phyloP scores from a whole-genome alignment of 2,797 vertebrate genomes.

The Numenius phaeopus region DNA sequence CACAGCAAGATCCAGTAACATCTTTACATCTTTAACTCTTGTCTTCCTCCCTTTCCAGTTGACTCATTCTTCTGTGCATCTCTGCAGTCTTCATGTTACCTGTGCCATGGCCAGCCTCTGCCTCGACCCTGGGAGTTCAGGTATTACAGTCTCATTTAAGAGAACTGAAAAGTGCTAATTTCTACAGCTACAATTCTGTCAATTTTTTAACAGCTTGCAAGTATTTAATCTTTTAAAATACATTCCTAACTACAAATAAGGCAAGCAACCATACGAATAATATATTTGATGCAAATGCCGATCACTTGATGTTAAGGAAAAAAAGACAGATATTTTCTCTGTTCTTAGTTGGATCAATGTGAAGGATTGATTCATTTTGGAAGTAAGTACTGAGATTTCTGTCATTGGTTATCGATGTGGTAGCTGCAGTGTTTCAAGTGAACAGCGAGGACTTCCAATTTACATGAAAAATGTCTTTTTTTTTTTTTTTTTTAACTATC shows the following conservation, averaged over 20 bases:
- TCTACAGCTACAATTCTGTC: background rate
- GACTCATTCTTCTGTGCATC: background rate
- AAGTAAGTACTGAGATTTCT: background rate
- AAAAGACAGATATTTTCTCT: background rate
- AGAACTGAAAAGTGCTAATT: background rate
- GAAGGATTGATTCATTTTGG: background rate
- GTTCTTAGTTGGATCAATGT: background rate
- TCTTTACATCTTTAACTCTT: accelerated
- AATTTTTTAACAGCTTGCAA: background rate
- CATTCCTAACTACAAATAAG: background rate
- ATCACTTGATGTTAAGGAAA: background rate
- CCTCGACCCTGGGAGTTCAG: background rate
- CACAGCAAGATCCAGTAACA: background rate
- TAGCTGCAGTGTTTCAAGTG: background rate
- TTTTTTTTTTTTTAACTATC: background rate
- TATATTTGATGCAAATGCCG: background rate
- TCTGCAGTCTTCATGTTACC: accelerated
- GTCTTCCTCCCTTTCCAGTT: background rate
- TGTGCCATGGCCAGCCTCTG: no score
- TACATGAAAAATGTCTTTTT: background rate
- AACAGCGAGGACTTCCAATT: background rate
- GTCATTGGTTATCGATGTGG: background rate
- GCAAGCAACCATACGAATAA: background rate
- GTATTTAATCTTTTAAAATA: background rate
- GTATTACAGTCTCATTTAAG: background rate